A percentile compares a stretch with the other conserved stretches of the same genome.
Evolutionary conservation across 2,113 vertebrate genomes (phyloP).

Genomic region (Myrmecophaga tridactyla): DNA sequence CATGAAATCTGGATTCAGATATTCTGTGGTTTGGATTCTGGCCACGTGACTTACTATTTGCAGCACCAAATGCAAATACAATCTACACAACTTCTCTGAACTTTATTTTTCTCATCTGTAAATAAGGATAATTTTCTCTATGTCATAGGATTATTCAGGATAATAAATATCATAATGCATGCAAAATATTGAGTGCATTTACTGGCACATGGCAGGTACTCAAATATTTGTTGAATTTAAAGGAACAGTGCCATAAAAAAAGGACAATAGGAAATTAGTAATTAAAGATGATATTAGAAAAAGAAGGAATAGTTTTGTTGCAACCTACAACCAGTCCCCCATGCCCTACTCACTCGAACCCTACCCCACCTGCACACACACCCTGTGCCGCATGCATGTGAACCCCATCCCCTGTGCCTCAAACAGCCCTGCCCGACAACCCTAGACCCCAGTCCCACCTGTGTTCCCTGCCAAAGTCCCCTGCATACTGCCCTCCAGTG

Average conservation of each 20-base stretch:
- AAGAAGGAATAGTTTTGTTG: background rate
- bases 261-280: background rate
- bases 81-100: background rate
- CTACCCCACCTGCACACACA: no score
- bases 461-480: no score
- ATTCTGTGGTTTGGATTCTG: background rate
- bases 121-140: background rate
- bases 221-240: background rate
- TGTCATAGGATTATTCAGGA: background rate
- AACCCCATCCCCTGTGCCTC: no score
- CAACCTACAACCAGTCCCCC: no score
- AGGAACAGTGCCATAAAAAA: background rate
- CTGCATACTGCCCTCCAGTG: no score
- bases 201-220: background rate
- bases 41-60: background rate
- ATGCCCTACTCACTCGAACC: no score
- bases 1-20: background rate
- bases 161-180: background rate
- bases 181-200: background rate
- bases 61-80: background rate
- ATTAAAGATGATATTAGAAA: background rate
- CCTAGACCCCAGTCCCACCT: no score
- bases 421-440: no score
- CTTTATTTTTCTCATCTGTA: background rate
- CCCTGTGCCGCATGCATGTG: no score